Evolutionary conservation across 2,797 vertebrate species (phyloP), one percentile per base, ranked within the genome.

Genomic region (Amazona finschi): DNA sequence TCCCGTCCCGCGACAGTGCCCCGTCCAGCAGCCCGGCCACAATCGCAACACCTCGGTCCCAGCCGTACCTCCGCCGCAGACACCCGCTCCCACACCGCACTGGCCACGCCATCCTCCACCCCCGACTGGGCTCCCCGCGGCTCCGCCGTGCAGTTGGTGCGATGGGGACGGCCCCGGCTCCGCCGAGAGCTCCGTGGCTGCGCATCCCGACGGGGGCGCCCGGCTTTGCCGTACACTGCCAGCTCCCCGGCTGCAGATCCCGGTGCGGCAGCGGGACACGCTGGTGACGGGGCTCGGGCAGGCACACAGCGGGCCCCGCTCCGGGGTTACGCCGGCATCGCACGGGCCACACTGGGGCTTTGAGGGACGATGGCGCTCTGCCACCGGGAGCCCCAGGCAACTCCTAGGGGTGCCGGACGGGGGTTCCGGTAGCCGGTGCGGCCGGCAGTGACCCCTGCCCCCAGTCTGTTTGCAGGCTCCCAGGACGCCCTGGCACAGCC

Each of bases 381-480:
- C 30, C 53, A 24, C 24, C 11, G 18, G 36, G 31, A 55, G 25
- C 22, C 47, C 33, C 2, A 22, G 36, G 17, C 25, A 21, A 58
- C 8, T 7, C 27, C 7, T 5, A 12, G 50, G 30, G 28, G 10
- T 6, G 25, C 15, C 1, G 20, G 55, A 19, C 60, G 33, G 52
- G n/a, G 44, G 15, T 27, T 22, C 43, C 8, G 10, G 27, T 15
- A 6, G 9, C 10, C 8, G 7, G 43, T 3, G 39, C 0, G 3
- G 39, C 61, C 18, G 1, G 43, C 62, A 20, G 52, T 50, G 64
- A 90, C 90, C 50, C 75, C 49, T 15, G 44, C 36, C 66, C 83
- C 49, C 88, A 99, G 99, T 98, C 97, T 99, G 44, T 98, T 99
- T 60, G 94, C 98, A 93, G 98, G 98, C 43, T 87, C 98, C 67